A percentile compares a stretch with the other conserved stretches of the same genome.
These are phyloP conservation scores for Drosophila parthenogenetica DNA, from an alignment of 2,888 invertebrate genomes.

Conservation along the genomic window DNA sequence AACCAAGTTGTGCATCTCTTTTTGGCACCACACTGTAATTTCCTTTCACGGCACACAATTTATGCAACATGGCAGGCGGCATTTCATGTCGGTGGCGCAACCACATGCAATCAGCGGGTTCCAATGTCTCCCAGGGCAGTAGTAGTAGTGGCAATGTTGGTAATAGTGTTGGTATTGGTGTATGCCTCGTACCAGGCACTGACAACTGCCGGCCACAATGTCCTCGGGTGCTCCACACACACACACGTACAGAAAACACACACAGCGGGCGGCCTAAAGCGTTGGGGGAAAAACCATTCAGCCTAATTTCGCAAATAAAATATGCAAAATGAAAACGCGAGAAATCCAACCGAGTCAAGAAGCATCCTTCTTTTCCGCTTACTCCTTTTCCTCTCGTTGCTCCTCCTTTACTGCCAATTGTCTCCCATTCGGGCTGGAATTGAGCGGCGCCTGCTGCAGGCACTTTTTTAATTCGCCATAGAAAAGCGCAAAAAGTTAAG, in stretches of 20 bases:
- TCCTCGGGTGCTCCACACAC: conserved; percentile 17
- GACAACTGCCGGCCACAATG: conserved; percentile 49
- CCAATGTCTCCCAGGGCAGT: conserved; percentile 2
- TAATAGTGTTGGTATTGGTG: not conserved
- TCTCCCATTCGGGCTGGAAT: conserved; percentile 34
- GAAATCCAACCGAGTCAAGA: conserved; percentile 24
- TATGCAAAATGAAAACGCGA: conserved; percentile 66
- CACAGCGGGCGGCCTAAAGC: conserved; percentile 39
- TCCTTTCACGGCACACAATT: conserved; percentile 49
- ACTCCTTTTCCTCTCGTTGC: not conserved
- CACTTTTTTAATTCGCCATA: conserved; percentile 72
- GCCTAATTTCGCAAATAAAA: conserved; percentile 73
- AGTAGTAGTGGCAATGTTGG: not conserved
- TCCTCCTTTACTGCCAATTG: not conserved
- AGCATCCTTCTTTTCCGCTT: conserved; percentile 1
- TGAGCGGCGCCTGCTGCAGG: conserved; percentile 73
- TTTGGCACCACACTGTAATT: conserved; percentile 35
- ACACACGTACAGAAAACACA: conserved; percentile 1
- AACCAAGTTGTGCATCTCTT: conserved; percentile 12
- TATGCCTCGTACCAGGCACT: conserved; percentile 52
- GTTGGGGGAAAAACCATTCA: conserved; percentile 32
- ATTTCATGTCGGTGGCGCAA: conserved; percentile 32
- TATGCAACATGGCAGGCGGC: conserved; percentile 51
- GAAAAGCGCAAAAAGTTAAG: conserved; percentile 22
- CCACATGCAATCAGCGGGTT: conserved; percentile 51